Conservation (phyloP, 2,888 invertebrate genomes). For the Ellobium chinense region DNA sequence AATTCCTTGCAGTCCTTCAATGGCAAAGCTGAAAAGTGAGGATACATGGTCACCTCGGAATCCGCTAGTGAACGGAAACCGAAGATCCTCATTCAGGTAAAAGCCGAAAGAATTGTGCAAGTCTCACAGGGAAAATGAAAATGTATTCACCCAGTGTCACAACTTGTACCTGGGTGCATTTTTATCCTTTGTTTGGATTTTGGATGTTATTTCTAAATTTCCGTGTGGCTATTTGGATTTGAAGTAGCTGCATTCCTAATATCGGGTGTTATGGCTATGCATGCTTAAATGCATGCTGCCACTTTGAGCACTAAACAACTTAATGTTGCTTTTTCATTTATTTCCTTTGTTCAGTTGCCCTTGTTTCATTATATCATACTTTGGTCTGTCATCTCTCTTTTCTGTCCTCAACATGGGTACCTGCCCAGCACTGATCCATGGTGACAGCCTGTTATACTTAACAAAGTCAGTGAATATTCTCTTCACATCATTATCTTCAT, state of each 20-base stretch:
- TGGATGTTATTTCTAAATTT: too few species aligned
- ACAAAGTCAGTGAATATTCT: too few species aligned
- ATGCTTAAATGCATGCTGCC: neutral
- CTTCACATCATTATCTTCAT: too few species aligned
- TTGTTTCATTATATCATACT: neutral
- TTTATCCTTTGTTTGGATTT: too few species aligned
- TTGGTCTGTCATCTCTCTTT: neutral
- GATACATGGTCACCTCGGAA: slow-evolving; percentile 12
- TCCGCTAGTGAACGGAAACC: slow-evolving; percentile 8
- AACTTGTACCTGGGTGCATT: too few species aligned
- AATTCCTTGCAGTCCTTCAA: slow-evolving; percentile 1
- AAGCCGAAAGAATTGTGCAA: too few species aligned
- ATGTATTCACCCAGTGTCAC: too few species aligned
- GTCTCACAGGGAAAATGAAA: too few species aligned
- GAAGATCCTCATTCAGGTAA: slow-evolving; percentile 31
- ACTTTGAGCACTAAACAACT: neutral
- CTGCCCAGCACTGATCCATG: too few species aligned
- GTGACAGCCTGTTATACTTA: too few species aligned
- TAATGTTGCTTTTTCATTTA: too few species aligned
- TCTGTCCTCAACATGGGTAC: too few species aligned
- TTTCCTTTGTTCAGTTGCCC: neutral
- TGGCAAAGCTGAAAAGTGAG: slow-evolving; percentile 7
- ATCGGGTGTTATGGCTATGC: neutral
- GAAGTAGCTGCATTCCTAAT: neutral
- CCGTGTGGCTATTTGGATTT: neutral